phyloP scores from a whole-genome alignment of 1,140 invertebrate species.

The Philotrypesis tridentata region DNA sequence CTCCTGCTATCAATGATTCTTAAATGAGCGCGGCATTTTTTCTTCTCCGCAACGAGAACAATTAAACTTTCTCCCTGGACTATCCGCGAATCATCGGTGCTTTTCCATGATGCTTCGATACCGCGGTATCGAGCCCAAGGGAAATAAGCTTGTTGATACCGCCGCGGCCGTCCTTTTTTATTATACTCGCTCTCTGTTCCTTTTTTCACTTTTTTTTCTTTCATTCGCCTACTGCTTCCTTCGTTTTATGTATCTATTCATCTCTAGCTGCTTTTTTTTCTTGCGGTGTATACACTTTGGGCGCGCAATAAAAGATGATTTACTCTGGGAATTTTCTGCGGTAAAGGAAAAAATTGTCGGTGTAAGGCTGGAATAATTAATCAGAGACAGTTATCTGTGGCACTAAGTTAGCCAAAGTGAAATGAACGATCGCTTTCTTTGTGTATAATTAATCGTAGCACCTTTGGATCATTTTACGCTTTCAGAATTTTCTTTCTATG shows the following conservation, averaged over 20 bases:
- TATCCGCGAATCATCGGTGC: conserved; percentile 51
- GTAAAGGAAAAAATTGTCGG: background rate
- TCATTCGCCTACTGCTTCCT: background rate
- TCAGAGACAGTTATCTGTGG: background rate
- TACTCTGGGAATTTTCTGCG: background rate
- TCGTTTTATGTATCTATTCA: conserved; percentile 23
- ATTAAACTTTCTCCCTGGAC: conserved; percentile 55
- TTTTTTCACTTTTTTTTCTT: conserved; percentile 19
- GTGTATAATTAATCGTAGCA: background rate
- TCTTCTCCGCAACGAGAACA: conserved; percentile 38
- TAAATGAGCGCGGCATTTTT: conserved; percentile 23
- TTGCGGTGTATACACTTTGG: background rate
- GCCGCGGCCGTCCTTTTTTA: conserved; percentile 19
- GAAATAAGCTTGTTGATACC: conserved; percentile 60
- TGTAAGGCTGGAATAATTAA: background rate
- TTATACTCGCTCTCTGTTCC: conserved; percentile 22
- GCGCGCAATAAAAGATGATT: conserved; percentile 23
- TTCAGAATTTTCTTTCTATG: too few species aligned
- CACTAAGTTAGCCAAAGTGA: background rate
- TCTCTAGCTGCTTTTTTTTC: background rate
- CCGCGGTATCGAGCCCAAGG: conserved; percentile 53
- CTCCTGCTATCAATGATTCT: conserved; percentile 47
- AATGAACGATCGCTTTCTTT: background rate
- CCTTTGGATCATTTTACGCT: too few species aligned
- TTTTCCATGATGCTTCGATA: conserved; percentile 18